Evolutionary conservation across 2,113 vertebrate genomes (phyloP).

Genomic region (Tachysurus vachellii): DNA sequence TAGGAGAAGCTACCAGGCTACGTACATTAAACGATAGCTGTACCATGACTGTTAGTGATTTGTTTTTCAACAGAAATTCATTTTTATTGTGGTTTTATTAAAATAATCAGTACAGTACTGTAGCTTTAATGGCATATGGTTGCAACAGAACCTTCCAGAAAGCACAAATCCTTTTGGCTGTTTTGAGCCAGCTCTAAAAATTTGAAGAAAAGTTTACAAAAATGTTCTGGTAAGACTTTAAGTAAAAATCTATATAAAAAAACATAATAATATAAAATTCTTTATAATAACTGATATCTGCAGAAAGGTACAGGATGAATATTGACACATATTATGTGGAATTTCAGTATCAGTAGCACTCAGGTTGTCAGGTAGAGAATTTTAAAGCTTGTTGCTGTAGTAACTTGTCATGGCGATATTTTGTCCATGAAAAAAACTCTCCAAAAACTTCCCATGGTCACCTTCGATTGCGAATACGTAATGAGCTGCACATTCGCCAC

Average conservation of each 20-base stretch:
- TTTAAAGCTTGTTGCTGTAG: slow-evolving; percentile 57
- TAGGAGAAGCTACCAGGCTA: background rate
- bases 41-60: background rate
- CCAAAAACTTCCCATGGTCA: slow-evolving; percentile 85
- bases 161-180: background rate
- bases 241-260: background rate
- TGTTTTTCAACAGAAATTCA: background rate
- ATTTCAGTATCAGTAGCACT: slow-evolving; percentile 21
- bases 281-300: background rate
- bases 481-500: slow-evolving; percentile 84
- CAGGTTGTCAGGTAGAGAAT: slow-evolving; percentile 72
- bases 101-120: background rate
- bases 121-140: background rate
- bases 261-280: background rate
- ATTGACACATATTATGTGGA: background rate
- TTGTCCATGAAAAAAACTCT: slow-evolving; percentile 39
- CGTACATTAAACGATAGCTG: background rate
- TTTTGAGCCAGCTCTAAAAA: background rate
- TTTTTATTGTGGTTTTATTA: background rate
- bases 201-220: background rate
- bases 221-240: background rate
- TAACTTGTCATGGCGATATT: slow-evolving; percentile 16
- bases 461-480: slow-evolving; percentile 80
- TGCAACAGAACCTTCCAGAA: background rate
- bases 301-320: slow-evolving; percentile 1